Percentiles rank a stretch among this genome's conserved stretches.
Conservation (phyloP, 2,113 vertebrate genomes). For the Grallaria varia region DNA sequence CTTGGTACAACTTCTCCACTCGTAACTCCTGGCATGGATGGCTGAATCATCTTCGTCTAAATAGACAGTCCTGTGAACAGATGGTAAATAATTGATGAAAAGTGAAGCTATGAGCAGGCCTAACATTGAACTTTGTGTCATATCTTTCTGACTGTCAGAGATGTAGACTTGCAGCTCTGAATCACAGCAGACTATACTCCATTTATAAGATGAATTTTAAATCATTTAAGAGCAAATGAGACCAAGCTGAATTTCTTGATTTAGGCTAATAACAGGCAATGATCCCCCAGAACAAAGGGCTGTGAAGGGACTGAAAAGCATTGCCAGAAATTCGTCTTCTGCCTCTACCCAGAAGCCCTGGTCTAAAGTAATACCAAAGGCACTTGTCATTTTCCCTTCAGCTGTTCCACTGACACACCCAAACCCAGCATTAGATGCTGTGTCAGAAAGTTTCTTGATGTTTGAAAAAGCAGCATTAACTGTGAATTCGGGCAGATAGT, state of each 20-base stretch:
- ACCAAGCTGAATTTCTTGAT: conserved; percentile 53
- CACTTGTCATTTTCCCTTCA: conserved; percentile 38
- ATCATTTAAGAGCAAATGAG: conserved; percentile 59
- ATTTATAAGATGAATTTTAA: conserved; percentile 53
- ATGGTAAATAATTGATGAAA: conserved; percentile 61
- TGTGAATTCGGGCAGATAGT: not conserved
- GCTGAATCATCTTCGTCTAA: conserved; percentile 48
- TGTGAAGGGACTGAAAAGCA: conserved; percentile 10
- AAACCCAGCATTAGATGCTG: not conserved
- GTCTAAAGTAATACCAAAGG: not conserved
- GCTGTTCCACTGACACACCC: not conserved
- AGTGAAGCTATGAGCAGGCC: conserved; percentile 40
- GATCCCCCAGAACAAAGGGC: conserved; percentile 16
- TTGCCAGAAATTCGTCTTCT: conserved; percentile 40
- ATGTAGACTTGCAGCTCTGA: conserved; percentile 40
- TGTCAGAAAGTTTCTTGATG: not conserved
- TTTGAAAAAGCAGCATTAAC: not conserved
- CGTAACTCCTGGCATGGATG: conserved; percentile 44
- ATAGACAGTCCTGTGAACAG: conserved; percentile 58
- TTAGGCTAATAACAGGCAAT: conserved; percentile 40
- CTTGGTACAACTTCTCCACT: conserved; percentile 40
- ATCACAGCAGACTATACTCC: conserved; percentile 15
- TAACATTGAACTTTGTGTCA: conserved; percentile 41
- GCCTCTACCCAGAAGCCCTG: not conserved
- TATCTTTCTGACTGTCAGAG: conserved; percentile 37